Evolutionary conservation across 2,888 invertebrate species (phyloP).

Genomic region (Tipula helvola): DNA sequence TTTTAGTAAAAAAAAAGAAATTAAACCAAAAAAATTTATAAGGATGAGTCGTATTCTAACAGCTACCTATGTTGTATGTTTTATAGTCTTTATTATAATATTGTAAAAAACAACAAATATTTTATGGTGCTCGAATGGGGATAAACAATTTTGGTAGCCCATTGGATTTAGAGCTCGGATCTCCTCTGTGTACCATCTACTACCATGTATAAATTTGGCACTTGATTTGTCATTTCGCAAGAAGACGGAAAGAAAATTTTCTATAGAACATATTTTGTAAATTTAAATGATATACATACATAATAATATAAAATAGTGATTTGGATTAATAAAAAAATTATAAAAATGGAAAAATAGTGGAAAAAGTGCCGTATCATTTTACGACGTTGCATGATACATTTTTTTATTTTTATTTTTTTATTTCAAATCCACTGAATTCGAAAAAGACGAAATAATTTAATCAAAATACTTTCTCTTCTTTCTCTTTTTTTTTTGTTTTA

Average conservation of each 20-base stretch:
- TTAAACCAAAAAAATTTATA: background rate
- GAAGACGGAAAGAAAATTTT: background rate
- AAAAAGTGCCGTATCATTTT: conserved; percentile 7
- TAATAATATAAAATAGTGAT: background rate
- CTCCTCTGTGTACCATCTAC: background rate
- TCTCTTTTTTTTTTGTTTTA: conserved; percentile 7
- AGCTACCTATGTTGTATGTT: background rate
- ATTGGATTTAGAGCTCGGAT: background rate
- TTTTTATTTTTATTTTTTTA: no score
- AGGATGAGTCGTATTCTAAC: background rate
- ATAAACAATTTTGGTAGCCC: background rate
- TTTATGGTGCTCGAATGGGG: background rate
- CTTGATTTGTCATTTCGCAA: background rate
- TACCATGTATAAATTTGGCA: background rate
- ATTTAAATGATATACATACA: background rate
- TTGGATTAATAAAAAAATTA: background rate
- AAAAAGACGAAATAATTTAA: background rate
- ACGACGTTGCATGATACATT: conserved; percentile 5
- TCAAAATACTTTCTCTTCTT: conserved; percentile 8
- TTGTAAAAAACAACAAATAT: background rate
- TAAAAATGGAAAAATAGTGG: background rate
- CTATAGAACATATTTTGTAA: background rate
- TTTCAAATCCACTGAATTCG: background rate
- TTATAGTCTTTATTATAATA: background rate
- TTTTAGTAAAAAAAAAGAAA: background rate